phyloP scores from a whole-genome alignment of 2,888 invertebrate genomes.

The Aricia artaxerxes region DNA sequence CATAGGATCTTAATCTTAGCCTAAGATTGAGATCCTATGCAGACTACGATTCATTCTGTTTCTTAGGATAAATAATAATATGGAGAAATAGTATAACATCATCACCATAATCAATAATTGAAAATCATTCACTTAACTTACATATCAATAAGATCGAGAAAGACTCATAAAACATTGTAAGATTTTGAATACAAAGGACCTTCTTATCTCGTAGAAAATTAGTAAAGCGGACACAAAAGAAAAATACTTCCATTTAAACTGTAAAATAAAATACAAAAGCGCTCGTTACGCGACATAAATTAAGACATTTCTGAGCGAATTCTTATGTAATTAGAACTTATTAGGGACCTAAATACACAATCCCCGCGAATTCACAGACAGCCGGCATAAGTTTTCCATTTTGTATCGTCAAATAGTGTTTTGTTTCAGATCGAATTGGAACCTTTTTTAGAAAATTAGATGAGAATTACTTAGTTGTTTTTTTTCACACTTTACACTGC shows the following conservation, averaged over 20 bases:
- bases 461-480: no score
- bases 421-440: neutral
- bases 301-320: conserved; percentile 15
- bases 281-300: neutral
- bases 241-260: neutral
- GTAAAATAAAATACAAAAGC: conserved; percentile 4
- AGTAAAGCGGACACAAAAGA: neutral
- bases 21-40: no score
- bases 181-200: neutral
- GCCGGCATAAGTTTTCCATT: neutral
- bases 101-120: no score
- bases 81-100: no score
- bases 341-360: conserved; percentile 35
- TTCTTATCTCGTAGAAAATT: conserved; percentile 7
- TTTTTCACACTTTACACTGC: no score
- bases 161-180: neutral
- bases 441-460: neutral
- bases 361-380: conserved; percentile 6
- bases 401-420: neutral
- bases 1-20: no score
- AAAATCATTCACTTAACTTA: no score
- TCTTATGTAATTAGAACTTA: conserved; percentile 29
- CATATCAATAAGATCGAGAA: neutral
- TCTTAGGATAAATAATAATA: no score
- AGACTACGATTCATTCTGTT: no score